phyloP scores from a whole-genome alignment of 2,113 vertebrate genomes.

The Physeter macrocephalus region DNA sequence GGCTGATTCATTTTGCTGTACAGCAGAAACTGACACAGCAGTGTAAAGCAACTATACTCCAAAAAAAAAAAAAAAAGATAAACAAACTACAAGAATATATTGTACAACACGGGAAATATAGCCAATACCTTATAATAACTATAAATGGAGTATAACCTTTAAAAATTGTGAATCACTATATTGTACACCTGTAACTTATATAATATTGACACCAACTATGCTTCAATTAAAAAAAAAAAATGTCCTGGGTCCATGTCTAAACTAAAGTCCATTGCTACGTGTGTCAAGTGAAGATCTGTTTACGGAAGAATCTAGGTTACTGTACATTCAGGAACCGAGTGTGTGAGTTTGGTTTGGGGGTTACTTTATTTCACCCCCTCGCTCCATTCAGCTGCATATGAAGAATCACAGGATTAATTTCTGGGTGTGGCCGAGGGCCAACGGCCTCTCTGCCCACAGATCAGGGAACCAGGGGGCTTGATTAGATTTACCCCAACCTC shows the following conservation, averaged over 20 bases:
- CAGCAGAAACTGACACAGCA: no score
- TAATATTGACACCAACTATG: no score
- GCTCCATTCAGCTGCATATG: neutral
- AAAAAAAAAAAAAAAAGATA: no score
- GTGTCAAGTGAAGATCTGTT: neutral
- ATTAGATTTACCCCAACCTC: neutral
- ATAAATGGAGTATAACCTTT: no score
- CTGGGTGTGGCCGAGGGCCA: neutral
- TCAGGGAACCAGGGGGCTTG: neutral
- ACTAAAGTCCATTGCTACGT: neutral
- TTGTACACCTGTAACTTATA: no score
- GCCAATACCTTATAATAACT: no score
- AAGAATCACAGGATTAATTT: constrained; percentile 19
- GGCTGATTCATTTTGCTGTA: no score
- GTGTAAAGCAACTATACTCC: no score
- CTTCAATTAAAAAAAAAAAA: no score
- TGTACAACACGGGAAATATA: no score
- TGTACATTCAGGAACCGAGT: neutral
- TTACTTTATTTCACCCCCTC: neutral
- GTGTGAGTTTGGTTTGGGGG: neutral
- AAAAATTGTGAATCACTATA: no score
- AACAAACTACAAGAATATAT: no score
- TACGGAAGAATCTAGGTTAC: neutral
- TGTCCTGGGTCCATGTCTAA: neutral
- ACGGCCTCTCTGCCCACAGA: neutral